These are phyloP conservation scores for Chondrilla cf. caribensis DNA, from an alignment of 37 sponge, comb jelly and placozoan species.

Conservation along the genomic window DNA sequence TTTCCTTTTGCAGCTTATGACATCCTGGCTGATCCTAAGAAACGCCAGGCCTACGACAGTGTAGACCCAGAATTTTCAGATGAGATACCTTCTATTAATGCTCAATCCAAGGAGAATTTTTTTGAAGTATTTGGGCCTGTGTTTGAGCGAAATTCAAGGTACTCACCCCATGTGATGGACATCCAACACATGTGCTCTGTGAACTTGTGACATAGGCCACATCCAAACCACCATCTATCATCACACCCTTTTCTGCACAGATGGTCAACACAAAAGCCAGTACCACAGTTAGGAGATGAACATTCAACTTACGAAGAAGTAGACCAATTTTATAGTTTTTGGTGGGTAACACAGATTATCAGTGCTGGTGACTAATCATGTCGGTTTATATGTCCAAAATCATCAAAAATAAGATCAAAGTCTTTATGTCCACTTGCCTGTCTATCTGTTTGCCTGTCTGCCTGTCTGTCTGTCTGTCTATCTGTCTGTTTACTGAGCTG, in stretches of 20 bases:
- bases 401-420: no score
- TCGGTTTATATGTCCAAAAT: background rate
- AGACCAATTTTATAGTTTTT: constrained; percentile 84
- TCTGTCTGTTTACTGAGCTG: background rate
- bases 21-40: constrained; percentile 49
- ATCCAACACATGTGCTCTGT: no score
- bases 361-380: no score
- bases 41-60: constrained; percentile 88
- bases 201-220: no score
- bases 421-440: background rate
- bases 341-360: constrained; percentile 76
- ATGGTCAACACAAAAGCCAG: constrained; percentile 81
- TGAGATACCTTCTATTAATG: constrained; percentile 53
- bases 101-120: constrained; percentile 70
- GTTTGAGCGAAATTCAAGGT: constrained; percentile 75
- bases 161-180: no score
- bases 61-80: constrained; percentile 89
- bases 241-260: constrained; percentile 10
- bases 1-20: constrained; percentile 77
- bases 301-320: constrained; percentile 62
- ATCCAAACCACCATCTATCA: no score
- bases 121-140: constrained; percentile 74
- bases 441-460: background rate
- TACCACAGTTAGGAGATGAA: constrained; percentile 74
- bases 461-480: background rate